Evolutionary conservation across 2,113 vertebrate species (phyloP).

Genomic region (Pantherophis guttatus): DNA sequence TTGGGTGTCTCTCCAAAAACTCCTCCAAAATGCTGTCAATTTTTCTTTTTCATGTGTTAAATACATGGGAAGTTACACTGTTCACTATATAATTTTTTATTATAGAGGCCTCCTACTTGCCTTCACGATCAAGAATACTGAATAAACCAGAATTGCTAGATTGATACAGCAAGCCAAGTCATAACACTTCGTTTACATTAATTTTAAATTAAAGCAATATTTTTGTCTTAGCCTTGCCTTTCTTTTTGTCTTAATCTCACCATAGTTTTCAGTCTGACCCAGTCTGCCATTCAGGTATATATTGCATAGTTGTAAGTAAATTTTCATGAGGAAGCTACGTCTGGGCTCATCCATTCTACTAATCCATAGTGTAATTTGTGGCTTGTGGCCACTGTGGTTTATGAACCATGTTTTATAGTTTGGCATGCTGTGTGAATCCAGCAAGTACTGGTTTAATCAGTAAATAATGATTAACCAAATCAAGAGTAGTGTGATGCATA

Average conservation of each 20-base stretch:
- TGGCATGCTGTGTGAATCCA: neutral
- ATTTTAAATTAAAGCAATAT: neutral
- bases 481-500: neutral
- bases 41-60: neutral
- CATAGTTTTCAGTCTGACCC: neutral
- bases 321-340: neutral
- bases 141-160: neutral
- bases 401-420: neutral
- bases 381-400: neutral
- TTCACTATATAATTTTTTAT: neutral
- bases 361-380: neutral
- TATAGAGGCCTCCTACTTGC: neutral
- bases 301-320: neutral
- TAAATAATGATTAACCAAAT: neutral
- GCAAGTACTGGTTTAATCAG: neutral
- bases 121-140: neutral
- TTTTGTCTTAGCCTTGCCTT: neutral
- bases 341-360: neutral
- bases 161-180: neutral
- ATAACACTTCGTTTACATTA: neutral
- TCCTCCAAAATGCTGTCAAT: neutral
- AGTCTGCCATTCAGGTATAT: neutral
- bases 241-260: neutral
- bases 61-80: neutral
- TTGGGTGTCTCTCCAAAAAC: neutral